These are phyloP conservation scores for Drosophila pallidifrons DNA, from an alignment of 1,140 invertebrate species.

Conservation along the genomic window DNA sequence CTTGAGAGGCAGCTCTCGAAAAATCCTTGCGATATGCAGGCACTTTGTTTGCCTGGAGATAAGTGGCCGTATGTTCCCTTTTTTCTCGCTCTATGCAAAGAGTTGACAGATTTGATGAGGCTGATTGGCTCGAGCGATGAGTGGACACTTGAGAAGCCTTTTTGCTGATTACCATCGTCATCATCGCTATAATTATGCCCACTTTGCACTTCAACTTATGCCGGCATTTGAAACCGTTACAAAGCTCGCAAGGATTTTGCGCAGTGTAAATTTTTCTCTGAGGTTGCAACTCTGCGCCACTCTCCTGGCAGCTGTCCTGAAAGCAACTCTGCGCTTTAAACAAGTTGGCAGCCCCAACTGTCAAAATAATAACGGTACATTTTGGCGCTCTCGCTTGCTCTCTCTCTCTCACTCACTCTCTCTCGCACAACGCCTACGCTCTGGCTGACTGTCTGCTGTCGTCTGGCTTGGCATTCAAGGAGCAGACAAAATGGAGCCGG, in stretches of 20 bases:
- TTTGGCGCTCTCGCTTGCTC: constrained; percentile 16
- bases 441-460: background rate
- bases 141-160: constrained; percentile 53
- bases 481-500: constrained; percentile 65
- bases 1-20: constrained; percentile 48
- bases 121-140: constrained; percentile 54
- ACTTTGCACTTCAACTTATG: constrained; percentile 17
- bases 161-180: constrained; percentile 60
- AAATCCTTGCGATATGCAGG: constrained; percentile 58
- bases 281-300: constrained; percentile 60
- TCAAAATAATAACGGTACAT: constrained; percentile 62
- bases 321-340: constrained; percentile 51
- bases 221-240: constrained; percentile 23
- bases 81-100: constrained; percentile 32
- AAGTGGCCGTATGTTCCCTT: constrained; percentile 60
- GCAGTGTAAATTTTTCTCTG: constrained; percentile 15
- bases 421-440: constrained; percentile 51
- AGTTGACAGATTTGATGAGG: constrained; percentile 72
- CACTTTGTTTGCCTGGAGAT: constrained; percentile 50
- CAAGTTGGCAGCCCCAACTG: constrained; percentile 57
- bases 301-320: constrained; percentile 37
- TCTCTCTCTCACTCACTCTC: constrained; percentile 4
- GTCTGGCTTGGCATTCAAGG: constrained; percentile 29
- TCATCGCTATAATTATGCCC: background rate
- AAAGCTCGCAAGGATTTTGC: constrained; percentile 62